A percentile compares a stretch with the other conserved stretches of the same genome.
These are phyloP conservation scores for Cygnus atratus DNA, from an alignment of 2,113 vertebrate species.

Conservation along the genomic window DNA sequence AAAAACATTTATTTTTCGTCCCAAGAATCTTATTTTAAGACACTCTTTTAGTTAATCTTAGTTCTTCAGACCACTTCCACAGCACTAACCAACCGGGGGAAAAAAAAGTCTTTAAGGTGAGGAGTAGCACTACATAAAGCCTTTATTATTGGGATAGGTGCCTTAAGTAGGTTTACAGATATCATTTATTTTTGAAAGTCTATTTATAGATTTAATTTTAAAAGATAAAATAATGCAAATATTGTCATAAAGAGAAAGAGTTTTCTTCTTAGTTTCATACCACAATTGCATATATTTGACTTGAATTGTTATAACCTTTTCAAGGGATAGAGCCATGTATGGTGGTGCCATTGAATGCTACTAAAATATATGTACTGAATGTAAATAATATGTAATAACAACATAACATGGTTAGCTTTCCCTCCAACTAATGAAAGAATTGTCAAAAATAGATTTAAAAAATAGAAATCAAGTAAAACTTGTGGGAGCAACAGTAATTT, in stretches of 20 bases:
- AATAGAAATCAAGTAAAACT: not conserved
- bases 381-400: not conserved
- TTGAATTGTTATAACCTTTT: not conserved
- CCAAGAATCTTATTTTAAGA: not conserved
- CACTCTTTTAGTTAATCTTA: not conserved
- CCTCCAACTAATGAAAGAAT: not conserved
- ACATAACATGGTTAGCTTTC: not conserved
- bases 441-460: not conserved
- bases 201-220: not conserved
- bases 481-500: not conserved
- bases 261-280: not conserved
- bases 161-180: not conserved
- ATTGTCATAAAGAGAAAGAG: not conserved
- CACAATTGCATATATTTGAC: not conserved
- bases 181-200: not conserved
- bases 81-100: not conserved
- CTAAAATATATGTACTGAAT: not conserved
- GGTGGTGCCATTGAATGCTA: not conserved
- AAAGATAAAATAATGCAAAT: not conserved
- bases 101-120: not conserved
- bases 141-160: not conserved
- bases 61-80: not conserved
- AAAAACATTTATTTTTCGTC: not conserved
- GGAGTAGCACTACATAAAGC: not conserved
- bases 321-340: not conserved